A percentile compares a stretch with the other conserved stretches of the same genome.
phyloP scores from a whole-genome alignment of 2,113 vertebrate genomes.

The Actenoides hombroni region DNA sequence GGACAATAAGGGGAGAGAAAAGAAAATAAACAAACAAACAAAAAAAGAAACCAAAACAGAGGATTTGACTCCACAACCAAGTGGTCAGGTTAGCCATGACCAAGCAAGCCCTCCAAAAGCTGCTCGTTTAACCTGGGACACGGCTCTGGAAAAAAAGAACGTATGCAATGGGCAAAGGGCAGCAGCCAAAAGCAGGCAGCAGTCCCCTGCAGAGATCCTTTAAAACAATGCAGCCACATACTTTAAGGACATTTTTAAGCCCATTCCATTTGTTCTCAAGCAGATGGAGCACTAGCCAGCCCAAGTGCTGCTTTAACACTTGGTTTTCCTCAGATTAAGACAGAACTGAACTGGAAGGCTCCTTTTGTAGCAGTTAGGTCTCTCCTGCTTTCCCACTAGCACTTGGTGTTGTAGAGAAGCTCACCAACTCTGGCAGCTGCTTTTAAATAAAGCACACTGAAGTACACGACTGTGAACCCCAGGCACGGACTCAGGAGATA shows the following conservation, averaged over 20 bases:
- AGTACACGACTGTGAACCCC: neutral
- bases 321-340: neutral
- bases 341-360: neutral
- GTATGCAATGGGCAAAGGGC: neutral
- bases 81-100: neutral
- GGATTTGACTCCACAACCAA: neutral
- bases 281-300: constrained; percentile 4
- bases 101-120: neutral
- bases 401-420: neutral
- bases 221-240: constrained; percentile 19
- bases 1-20: neutral
- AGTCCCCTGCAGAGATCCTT: neutral
- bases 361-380: neutral
- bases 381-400: neutral
- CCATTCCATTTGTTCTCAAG: constrained; percentile 23
- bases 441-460: neutral
- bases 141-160: neutral
- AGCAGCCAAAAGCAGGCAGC: neutral
- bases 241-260: neutral
- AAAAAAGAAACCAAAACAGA: neutral
- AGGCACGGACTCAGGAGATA: neutral
- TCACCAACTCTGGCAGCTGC: neutral
- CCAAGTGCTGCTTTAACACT: neutral
- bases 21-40: neutral
- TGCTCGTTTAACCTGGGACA: neutral